Base-by-base conservation (phyloP, 1,140 invertebrate species). In the Bombus cullumanus region DNA sequence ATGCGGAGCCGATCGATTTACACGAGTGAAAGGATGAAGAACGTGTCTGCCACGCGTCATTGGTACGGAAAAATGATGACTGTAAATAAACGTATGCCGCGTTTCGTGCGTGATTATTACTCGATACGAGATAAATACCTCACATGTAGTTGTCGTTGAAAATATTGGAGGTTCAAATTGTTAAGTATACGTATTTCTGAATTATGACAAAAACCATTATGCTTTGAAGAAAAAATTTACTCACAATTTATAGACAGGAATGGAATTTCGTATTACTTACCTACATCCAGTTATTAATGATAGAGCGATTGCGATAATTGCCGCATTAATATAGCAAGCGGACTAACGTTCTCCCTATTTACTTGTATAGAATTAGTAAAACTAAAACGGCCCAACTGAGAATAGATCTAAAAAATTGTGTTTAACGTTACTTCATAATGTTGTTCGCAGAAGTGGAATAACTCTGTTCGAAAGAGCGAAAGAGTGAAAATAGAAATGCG, bases 21-120 rank as follows among this genome's bases (percentile, higher is more conserved):
- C 39, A 9, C 71, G 71, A 81, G 71, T 69, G 79, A 47, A 82
- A 43, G 72, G 71, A 66, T 53, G 81, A 76, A 39, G 72, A 75
- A 75, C 43, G 72, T 53, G 81, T 83, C 59, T 75, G 81, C 59
- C 59, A 66, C 81, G 39, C 69, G 72, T 82, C 81, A 53, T 25
- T 39, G 69, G 31, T 39, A 25, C 6, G 31, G 72, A 39, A 76
- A 75, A 83, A 75, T 75, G 75, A 83, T 41, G 34, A 69, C 53
- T 41, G n/a, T 28, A 41, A 59, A 72, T 87, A 80, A 86, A 72
- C 59, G 47, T 43, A 22, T 57, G 28, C 34, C 22, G 53, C 18
- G 8, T 71, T 9, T 31, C 34, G 15, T 72, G 5, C 43, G 1
- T 3, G 39, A 57, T 66, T 80, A 53, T 57, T 57, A 15, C 41